Evolutionary conservation across 2,113 vertebrate species (phyloP).

Genomic region (Paramisgurnus dabryanus): DNA sequence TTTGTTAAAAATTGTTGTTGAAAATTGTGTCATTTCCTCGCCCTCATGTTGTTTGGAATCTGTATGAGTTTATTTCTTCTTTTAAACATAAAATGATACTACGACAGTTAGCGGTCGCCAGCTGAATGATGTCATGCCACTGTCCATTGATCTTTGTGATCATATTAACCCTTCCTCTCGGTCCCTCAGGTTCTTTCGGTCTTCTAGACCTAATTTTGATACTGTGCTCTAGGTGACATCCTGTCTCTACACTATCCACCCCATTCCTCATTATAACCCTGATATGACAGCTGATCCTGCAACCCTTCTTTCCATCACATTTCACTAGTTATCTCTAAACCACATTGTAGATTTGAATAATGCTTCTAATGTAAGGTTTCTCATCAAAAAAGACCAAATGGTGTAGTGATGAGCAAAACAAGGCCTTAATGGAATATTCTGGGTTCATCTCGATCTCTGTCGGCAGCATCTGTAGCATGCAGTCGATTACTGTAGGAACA

Average conservation of each 20-base stretch:
- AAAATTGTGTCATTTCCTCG: too few relatives aligned
- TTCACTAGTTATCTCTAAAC: background rate
- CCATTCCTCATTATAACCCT: background rate
- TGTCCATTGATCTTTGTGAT: background rate
- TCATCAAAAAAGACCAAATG: background rate
- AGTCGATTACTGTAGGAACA: too few relatives aligned
- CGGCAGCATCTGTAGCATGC: too few relatives aligned
- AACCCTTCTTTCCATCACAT: constrained; percentile 4
- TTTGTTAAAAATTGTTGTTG: too few relatives aligned
- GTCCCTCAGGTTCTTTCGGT: constrained; percentile 2
- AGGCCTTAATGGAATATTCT: too few relatives aligned
- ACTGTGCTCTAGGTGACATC: background rate
- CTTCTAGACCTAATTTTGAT: background rate
- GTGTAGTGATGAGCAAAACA: background rate
- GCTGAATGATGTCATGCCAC: too few relatives aligned
- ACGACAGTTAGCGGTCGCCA: too few relatives aligned
- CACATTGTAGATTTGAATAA: background rate
- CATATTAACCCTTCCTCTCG: background rate
- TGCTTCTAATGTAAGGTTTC: background rate
- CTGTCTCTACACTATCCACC: background rate
- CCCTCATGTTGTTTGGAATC: too few relatives aligned
- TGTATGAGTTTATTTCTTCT: too few relatives aligned
- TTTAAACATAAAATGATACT: too few relatives aligned
- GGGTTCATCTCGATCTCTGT: too few relatives aligned
- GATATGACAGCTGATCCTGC: background rate